Conservation (phyloP, 2,113 vertebrate species). For the Saguinus midas region DNA sequence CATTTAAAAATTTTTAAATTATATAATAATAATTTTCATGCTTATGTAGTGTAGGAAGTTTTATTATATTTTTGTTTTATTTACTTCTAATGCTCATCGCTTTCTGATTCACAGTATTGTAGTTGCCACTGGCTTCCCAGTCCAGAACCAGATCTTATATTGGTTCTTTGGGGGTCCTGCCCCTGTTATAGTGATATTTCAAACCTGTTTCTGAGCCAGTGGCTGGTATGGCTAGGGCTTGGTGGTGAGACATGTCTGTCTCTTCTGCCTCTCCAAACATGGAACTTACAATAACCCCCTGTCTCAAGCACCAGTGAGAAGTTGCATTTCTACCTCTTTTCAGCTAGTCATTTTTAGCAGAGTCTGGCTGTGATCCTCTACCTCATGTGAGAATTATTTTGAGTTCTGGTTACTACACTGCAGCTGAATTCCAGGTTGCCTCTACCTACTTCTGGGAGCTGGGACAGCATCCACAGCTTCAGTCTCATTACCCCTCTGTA, state of each 20-base stretch:
- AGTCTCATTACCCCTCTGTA: not conserved
- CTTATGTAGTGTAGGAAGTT: not conserved
- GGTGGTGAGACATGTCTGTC: not conserved
- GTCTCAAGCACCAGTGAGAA: not conserved
- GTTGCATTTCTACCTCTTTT: not conserved
- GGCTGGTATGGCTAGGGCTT: not conserved
- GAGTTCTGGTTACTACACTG: not conserved
- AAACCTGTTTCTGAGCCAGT: not conserved
- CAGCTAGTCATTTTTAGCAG: not conserved
- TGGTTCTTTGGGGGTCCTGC: not conserved
- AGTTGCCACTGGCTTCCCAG: not conserved
- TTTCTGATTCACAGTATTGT: slow-evolving; percentile 17
- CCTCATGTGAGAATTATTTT: not conserved
- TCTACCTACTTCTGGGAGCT: not conserved
- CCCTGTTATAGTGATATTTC: not conserved
- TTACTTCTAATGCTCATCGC: not conserved
- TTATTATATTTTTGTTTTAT: slow-evolving; percentile 37
- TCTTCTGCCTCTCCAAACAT: not conserved
- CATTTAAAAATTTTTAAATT: slow-evolving; percentile 41
- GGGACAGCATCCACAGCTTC: not conserved
- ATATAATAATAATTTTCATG: not conserved
- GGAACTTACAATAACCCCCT: not conserved
- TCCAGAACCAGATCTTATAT: not conserved
- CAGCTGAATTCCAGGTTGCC: not conserved
- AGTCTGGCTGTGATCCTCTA: not conserved